These are phyloP conservation scores for Zoroaster sp. DNA, from an alignment of 53 echinoderm and acorn worm species.

Conservation along the genomic window DNA sequence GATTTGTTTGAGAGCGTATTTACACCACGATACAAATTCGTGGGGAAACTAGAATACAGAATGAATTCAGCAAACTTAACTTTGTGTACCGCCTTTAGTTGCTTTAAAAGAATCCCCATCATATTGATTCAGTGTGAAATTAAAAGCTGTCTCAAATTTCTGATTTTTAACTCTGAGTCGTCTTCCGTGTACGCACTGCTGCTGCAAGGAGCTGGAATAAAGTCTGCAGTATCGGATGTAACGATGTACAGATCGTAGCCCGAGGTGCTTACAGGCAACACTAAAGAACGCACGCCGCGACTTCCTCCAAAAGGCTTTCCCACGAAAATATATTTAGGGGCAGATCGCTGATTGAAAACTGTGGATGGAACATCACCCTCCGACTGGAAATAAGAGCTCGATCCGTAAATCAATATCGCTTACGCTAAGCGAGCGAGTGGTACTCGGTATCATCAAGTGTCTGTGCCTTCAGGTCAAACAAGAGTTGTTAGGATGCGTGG, in stretches of 20 bases:
- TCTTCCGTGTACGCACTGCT: too few relatives aligned
- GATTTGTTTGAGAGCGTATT: too few relatives aligned
- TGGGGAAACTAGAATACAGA: too few relatives aligned
- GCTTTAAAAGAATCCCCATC: too few relatives aligned
- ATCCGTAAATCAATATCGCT: conserved; percentile 46
- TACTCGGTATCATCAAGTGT: conserved; percentile 31
- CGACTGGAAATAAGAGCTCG: conserved; percentile 27
- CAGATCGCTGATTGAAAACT: conserved; percentile 21
- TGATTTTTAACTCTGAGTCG: too few relatives aligned
- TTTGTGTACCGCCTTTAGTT: too few relatives aligned
- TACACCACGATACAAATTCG: too few relatives aligned
- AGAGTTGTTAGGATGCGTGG: neutral
- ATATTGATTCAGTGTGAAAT: too few relatives aligned
- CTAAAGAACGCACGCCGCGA: neutral
- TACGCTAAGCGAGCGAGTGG: conserved; percentile 10
- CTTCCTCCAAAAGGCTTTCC: neutral
- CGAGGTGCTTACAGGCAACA: neutral
- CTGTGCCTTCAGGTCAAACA: neutral
- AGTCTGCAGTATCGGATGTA: neutral
- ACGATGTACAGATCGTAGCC: neutral
- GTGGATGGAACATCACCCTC: conserved; percentile 10
- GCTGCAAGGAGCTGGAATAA: neutral
- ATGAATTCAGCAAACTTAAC: too few relatives aligned
- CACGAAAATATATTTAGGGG: neutral
- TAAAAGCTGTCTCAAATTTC: too few relatives aligned